phyloP scores from a whole-genome alignment of 2,888 invertebrate genomes.

The Argyresthia goedartella region DNA sequence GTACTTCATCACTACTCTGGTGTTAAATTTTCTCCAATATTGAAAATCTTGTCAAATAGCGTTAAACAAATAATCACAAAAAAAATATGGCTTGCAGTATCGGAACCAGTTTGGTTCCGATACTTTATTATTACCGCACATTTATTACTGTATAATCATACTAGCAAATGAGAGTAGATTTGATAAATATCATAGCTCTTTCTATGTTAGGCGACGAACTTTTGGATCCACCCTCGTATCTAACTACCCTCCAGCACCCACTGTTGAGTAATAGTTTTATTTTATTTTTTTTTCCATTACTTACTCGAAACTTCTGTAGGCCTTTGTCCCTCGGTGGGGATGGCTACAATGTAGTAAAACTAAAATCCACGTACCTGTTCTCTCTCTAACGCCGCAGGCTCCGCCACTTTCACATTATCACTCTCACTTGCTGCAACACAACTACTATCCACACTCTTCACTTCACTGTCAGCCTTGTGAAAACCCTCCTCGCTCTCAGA shows the following conservation, averaged over 20 bases:
- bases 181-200: neutral
- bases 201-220: neutral
- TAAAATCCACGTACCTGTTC: no score
- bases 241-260: no score
- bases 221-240: neutral
- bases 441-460: neutral
- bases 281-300: no score
- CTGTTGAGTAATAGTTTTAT: no score
- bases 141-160: neutral
- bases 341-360: no score
- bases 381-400: no score
- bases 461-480: neutral
- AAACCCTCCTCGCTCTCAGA: neutral
- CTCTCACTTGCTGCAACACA: neutral
- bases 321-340: no score
- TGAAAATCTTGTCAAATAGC: constrained; percentile 15
- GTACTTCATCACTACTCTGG: constrained; percentile 1
- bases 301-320: no score
- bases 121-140: no score
- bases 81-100: neutral
- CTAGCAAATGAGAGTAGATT: neutral
- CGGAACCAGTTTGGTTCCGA: neutral
- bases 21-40: constrained; percentile 16
- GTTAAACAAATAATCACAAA: neutral
- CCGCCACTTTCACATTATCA: neutral